Evolutionary conservation across 2,888 invertebrate species (phyloP).

Genomic region (Ethmia dodecea): DNA sequence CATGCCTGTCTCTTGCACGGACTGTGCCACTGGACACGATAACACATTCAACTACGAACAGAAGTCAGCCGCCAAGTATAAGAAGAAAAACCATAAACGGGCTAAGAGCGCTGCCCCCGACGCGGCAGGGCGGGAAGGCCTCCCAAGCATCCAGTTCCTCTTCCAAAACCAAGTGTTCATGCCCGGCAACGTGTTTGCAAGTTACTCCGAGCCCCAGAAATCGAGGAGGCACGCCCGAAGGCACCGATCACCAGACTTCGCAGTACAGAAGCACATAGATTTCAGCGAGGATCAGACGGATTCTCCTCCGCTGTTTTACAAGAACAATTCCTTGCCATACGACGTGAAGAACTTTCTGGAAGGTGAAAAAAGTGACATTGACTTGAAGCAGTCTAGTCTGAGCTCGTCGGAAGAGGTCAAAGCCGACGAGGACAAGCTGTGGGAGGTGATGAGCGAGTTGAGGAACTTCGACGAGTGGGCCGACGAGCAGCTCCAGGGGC

Average conservation of each 20-base stretch:
- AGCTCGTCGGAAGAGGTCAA: conserved; percentile 21
- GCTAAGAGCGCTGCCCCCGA: conserved; percentile 43
- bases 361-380: conserved; percentile 33
- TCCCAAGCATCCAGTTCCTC: conserved; percentile 67
- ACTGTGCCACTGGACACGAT: conserved; percentile 55
- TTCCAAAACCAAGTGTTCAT: conserved; percentile 73
- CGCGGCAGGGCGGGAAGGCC: conserved; percentile 35
- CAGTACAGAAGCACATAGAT: conserved; percentile 54
- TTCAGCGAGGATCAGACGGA: conserved; percentile 35
- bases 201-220: conserved; percentile 48
- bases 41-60: conserved; percentile 65
- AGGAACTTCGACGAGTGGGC: conserved; percentile 64
- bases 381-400: conserved; percentile 40
- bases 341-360: conserved; percentile 48
- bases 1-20: conserved; percentile 62
- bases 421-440: conserved; percentile 48
- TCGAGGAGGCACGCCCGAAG: conserved; percentile 29
- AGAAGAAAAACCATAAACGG: conserved; percentile 49
- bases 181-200: conserved; percentile 52
- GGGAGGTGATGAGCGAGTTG: conserved; percentile 65
- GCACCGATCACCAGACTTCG: conserved; percentile 40
- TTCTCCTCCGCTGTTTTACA: conserved; percentile 45
- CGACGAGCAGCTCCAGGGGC: conserved; percentile 53
- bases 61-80: conserved; percentile 58
- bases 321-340: conserved; percentile 54